A percentile compares a stretch with the other conserved stretches of the same genome.
These are phyloP conservation scores for Novumbra hubbsi DNA, from an alignment of 2,797 vertebrate genomes.

Conservation along the genomic window DNA sequence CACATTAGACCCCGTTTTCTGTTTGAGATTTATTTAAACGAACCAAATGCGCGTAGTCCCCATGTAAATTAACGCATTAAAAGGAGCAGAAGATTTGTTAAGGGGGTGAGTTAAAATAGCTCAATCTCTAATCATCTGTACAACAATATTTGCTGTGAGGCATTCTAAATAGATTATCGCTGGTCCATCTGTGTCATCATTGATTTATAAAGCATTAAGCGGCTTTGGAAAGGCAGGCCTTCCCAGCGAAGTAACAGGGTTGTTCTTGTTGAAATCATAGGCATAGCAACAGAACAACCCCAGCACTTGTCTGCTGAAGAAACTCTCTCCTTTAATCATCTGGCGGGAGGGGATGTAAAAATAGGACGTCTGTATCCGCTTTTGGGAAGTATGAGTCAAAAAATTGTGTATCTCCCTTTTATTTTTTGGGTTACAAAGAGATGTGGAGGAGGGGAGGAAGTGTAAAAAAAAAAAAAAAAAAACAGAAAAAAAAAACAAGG, in stretches of 20 bases:
- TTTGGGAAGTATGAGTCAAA: constrained; percentile 78
- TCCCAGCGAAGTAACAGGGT: constrained; percentile 88
- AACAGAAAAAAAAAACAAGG: constrained; percentile 77
- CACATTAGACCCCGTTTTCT: constrained; percentile 17
- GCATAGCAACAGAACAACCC: constrained; percentile 81
- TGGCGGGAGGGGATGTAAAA: constrained; percentile 72
- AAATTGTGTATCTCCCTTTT: constrained; percentile 79
- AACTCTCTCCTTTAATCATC: constrained; percentile 79
- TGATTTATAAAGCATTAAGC: constrained; percentile 99
- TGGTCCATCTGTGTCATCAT: constrained; percentile 99
- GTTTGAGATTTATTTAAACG: constrained; percentile 45
- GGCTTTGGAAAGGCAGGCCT: constrained; percentile 77
- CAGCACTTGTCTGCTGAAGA: constrained; percentile 79
- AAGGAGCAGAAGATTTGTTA: constrained; percentile 62
- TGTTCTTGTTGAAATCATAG: constrained; percentile 91
- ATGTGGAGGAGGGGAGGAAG: constrained; percentile 73
- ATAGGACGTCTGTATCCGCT: constrained; percentile 74
- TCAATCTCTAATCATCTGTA: constrained; percentile 98
- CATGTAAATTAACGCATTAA: constrained; percentile 55
- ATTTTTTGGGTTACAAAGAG: constrained; percentile 68
- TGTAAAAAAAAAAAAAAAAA: constrained; percentile 54
- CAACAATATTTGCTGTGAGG: constrained; percentile 99
- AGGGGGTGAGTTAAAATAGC: constrained; percentile 84
- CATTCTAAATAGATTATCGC: constrained; percentile 99
- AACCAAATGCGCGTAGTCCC: constrained; percentile 37